phyloP scores from a whole-genome alignment of 1,140 invertebrate species.

The Coptotermes formosanus region DNA sequence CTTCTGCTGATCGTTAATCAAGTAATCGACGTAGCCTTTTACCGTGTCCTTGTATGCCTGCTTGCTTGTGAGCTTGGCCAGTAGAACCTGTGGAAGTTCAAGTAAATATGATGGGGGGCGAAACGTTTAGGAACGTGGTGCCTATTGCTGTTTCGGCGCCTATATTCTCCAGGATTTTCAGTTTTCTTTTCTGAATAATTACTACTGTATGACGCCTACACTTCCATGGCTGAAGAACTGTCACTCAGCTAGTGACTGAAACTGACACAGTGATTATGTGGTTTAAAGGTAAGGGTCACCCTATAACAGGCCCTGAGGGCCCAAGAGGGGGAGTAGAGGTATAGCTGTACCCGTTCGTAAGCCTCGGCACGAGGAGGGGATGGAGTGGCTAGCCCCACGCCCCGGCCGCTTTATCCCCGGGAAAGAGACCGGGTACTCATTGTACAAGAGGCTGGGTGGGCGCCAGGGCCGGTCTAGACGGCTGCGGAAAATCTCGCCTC shows the following conservation, averaged over 20 bases:
- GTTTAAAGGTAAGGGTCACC: not conserved
- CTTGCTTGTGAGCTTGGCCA: slow-evolving; percentile 16
- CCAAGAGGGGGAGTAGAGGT: no score
- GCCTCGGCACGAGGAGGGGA: no score
- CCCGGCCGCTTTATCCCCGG: no score
- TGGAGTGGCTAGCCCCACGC: no score
- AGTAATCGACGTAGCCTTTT: slow-evolving; percentile 53
- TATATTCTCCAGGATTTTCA: not conserved
- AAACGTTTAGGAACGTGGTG: not conserved
- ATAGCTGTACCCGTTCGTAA: no score
- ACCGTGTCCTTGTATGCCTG: slow-evolving; percentile 36
- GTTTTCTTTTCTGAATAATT: not conserved
- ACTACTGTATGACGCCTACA: not conserved
- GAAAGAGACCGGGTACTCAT: no score
- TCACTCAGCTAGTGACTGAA: not conserved
- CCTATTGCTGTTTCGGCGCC: not conserved
- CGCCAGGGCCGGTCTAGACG: no score
- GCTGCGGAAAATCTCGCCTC: no score
- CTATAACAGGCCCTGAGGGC: no score
- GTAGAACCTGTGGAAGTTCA: not conserved
- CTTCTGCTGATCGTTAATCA: slow-evolving; percentile 47
- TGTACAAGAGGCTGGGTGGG: no score
- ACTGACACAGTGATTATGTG: not conserved
- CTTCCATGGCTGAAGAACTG: not conserved
- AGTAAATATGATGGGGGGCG: not conserved